phyloP scores from a whole-genome alignment of 2,888 invertebrate genomes.

The Ormyrus thymus region DNA sequence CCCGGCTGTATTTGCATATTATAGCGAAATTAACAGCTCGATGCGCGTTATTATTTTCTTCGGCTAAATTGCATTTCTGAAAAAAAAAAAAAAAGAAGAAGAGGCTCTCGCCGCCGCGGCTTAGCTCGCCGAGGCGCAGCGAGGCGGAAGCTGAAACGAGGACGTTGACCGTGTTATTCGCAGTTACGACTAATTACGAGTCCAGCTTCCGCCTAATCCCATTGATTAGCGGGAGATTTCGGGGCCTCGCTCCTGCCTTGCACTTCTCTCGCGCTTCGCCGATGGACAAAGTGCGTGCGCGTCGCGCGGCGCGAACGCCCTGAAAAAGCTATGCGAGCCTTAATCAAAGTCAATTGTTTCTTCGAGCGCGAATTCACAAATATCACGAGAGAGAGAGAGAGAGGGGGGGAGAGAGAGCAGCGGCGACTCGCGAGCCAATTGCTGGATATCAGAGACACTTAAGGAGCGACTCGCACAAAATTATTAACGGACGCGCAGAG shows the following conservation, averaged over 20 bases:
- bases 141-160: slow-evolving; percentile 61
- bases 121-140: slow-evolving; percentile 47
- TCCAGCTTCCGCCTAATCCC: too few species aligned
- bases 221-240: too few species aligned
- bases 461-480: slow-evolving; percentile 48
- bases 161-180: slow-evolving; percentile 57
- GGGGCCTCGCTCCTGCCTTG: too few species aligned
- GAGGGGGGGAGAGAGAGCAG: background rate
- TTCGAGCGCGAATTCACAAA: slow-evolving; percentile 39
- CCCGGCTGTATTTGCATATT: slow-evolving; percentile 48
- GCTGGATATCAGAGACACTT: slow-evolving; percentile 52
- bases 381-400: background rate
- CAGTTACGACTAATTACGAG: slow-evolving; percentile 42
- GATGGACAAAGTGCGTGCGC: background rate
- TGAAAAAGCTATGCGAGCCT: background rate
- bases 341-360: slow-evolving; percentile 44
- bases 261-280: too few species aligned
- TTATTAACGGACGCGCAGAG: slow-evolving; percentile 44
- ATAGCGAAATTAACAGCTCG: slow-evolving; percentile 52
- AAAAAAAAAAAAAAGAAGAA: too few species aligned
- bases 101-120: background rate
- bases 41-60: slow-evolving; percentile 41
- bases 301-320: background rate
- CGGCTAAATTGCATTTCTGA: background rate
- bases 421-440: slow-evolving; percentile 31